Evolutionary conservation across 2,113 vertebrate species (phyloP).

Genomic region (Cololabis saira): DNA sequence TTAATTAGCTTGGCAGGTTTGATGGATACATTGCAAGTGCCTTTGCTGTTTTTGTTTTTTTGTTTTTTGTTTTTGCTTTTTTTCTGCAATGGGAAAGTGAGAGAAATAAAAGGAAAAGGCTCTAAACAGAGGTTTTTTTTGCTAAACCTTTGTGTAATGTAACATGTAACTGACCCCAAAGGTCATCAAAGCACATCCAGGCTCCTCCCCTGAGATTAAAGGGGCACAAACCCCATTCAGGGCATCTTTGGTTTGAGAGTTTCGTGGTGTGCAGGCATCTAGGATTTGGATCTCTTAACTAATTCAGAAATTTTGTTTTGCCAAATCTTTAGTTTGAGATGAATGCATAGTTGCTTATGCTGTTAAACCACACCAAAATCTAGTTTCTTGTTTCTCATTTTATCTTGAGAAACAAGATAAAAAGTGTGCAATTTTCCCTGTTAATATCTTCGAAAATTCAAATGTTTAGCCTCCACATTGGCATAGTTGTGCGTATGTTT

Average conservation of each 20-base stretch:
- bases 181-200: conserved; percentile 70
- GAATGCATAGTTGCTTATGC: too few relatives aligned
- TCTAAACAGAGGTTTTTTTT: conserved; percentile 57
- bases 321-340: conserved; percentile 5
- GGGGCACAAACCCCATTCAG: conserved; percentile 38
- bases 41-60: conserved; percentile 21
- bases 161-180: conserved; percentile 73
- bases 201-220: conserved; percentile 62
- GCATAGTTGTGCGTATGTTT: conserved; percentile 32
- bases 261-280: conserved; percentile 20
- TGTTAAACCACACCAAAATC: not conserved
- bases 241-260: conserved; percentile 43
- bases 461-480: conserved; percentile 23
- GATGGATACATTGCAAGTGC: conserved; percentile 50
- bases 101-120: conserved; percentile 2
- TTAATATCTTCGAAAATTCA: conserved; percentile 14
- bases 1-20: conserved; percentile 73
- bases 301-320: conserved; percentile 19
- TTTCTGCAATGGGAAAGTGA: not conserved
- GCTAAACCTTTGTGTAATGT: conserved; percentile 70
- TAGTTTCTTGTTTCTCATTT: conserved; percentile 3
- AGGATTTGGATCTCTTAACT: not conserved
- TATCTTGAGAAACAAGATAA: conserved; percentile 4
- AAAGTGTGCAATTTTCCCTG: conserved; percentile 20
- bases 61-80: conserved; percentile 16